Conservation (phyloP, 2,797 vertebrate species). For the Pelochelys cantorii region DNA sequence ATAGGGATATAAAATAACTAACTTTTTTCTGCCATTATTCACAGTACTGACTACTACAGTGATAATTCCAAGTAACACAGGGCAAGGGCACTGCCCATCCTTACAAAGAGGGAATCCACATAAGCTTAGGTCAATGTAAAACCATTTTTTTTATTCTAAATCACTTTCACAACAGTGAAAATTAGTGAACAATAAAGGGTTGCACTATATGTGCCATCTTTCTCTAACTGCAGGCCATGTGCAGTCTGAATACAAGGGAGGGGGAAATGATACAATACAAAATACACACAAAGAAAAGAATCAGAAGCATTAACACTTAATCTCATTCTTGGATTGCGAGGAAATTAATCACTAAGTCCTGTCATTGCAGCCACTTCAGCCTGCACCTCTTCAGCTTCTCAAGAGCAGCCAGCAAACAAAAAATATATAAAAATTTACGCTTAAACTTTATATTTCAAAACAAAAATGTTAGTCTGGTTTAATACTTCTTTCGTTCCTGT, state of each 20-base stretch:
- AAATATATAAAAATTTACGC: neutral
- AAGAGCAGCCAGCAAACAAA: neutral
- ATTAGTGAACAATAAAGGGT: slow-evolving; percentile 75
- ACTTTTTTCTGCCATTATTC: neutral
- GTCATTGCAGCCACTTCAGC: neutral
- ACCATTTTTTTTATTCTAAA: slow-evolving; percentile 82
- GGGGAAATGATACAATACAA: slow-evolving; percentile 37
- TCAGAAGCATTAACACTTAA: slow-evolving; percentile 25
- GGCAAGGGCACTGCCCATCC: neutral
- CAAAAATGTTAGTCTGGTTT: neutral
- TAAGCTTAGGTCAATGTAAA: slow-evolving; percentile 73
- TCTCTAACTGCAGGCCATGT: slow-evolving; percentile 44
- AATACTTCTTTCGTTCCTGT: neutral
- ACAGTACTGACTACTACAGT: neutral
- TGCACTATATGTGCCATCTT: slow-evolving; percentile 47
- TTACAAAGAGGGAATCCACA: slow-evolving; percentile 28
- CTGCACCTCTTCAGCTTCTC: neutral
- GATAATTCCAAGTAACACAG: neutral
- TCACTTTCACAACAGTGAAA: slow-evolving; percentile 86
- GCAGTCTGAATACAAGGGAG: slow-evolving; percentile 34
- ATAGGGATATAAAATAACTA: neutral
- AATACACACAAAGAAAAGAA: slow-evolving; percentile 43
- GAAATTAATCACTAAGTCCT: neutral
- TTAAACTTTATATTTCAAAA: neutral
- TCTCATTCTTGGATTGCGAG: slow-evolving; percentile 20